These are phyloP conservation scores for Sitta europaea DNA, from an alignment of 2,113 vertebrate species.

Conservation along the genomic window DNA sequence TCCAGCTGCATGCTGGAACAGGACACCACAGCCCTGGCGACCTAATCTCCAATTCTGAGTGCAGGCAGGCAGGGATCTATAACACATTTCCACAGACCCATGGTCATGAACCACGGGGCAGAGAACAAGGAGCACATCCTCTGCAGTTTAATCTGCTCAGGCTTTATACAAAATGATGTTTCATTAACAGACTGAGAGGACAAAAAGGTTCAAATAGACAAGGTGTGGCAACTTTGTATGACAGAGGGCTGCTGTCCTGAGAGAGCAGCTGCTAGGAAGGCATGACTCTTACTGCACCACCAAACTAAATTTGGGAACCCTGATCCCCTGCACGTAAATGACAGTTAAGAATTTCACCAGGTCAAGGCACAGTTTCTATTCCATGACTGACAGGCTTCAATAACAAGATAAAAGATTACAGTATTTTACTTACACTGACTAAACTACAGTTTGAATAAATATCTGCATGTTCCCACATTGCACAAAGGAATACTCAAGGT, in stretches of 20 bases:
- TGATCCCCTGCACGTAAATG: not conserved
- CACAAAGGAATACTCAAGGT: not conserved
- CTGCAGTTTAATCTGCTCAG: not conserved
- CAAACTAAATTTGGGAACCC: constrained; percentile 6
- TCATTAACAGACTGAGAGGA: not conserved
- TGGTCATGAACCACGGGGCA: rapidly evolving
- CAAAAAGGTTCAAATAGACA: not conserved
- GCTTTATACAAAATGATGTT: not conserved
- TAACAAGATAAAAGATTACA: not conserved
- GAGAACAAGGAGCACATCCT: not conserved
- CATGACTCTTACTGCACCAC: not conserved
- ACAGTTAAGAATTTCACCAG: not conserved
- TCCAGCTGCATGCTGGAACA: not conserved
- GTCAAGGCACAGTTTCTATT: not conserved
- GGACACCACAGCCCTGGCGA: not conserved
- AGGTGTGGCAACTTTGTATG: not conserved
- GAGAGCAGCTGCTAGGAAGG: not conserved
- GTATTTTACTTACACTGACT: not conserved
- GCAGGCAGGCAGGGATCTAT: not conserved
- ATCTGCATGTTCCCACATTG: not conserved
- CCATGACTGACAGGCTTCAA: not conserved
- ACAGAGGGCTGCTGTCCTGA: not conserved
- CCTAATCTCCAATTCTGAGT: not conserved
- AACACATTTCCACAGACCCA: not conserved
- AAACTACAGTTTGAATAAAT: not conserved